Conservation (phyloP, 2,113 vertebrate genomes). For the Cyphomyrus plagiostoma region DNA sequence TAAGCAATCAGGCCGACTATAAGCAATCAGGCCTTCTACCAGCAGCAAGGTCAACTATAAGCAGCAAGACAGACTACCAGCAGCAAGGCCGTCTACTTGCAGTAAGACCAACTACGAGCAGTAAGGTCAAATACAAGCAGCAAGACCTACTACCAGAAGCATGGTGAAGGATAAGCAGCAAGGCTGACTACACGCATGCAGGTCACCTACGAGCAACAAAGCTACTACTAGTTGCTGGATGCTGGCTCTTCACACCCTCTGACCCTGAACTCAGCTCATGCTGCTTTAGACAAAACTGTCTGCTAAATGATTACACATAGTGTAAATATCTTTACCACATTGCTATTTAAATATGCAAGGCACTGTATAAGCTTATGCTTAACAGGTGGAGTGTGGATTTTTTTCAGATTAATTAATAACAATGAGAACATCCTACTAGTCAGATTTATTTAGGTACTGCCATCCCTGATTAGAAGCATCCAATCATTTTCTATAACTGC, state of each 20-base stretch:
- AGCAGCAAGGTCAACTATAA: neutral
- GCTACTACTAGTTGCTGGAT: neutral
- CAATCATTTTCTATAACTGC: neutral
- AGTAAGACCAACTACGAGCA: neutral
- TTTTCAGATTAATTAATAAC: neutral
- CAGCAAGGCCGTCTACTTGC: neutral
- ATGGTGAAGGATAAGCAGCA: too few relatives aligned
- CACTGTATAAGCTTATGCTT: neutral
- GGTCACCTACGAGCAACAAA: neutral
- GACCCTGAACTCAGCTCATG: neutral
- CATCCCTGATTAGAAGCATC: neutral
- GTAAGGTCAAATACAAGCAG: too few relatives aligned
- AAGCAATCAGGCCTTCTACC: rapidly evolving
- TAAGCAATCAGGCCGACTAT: neutral
- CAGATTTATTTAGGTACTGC: neutral
- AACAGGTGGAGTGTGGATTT: neutral
- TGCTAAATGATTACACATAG: neutral
- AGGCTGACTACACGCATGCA: too few relatives aligned
- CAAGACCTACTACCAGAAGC: too few relatives aligned
- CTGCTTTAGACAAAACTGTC: neutral
- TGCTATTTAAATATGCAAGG: neutral
- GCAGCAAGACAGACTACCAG: neutral
- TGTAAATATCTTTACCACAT: neutral
- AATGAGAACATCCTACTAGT: neutral
- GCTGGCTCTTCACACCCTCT: neutral